A percentile compares a stretch with the other conserved stretches of the same genome.
Evolutionary conservation across 2,888 invertebrate genomes (phyloP).

Genomic region (Amiota communis): DNA sequence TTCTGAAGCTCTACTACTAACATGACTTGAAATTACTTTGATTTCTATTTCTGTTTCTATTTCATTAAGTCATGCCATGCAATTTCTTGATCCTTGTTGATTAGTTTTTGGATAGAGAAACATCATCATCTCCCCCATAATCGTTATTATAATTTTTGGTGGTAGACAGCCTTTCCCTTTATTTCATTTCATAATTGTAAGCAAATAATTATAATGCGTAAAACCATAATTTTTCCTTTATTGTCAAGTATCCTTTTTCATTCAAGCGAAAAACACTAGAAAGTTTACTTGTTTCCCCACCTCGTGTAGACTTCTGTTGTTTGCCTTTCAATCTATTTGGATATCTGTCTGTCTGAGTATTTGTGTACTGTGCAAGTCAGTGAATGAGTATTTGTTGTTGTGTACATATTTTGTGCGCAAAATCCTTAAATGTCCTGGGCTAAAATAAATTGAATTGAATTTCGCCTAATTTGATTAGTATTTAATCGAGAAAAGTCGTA

Average conservation of each 20-base stretch:
- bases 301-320: not conserved
- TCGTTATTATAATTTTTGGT: not conserved
- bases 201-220: conserved; percentile 7
- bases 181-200: not conserved
- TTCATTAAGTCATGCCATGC: not conserved
- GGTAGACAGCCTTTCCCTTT: too few species aligned
- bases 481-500: conserved; percentile 53
- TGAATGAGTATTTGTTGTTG: not conserved
- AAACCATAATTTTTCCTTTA: conserved; percentile 1
- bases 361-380: not conserved
- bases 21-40: conserved; percentile 7
- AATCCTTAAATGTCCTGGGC: conserved; percentile 37
- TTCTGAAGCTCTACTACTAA: too few species aligned
- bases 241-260: not conserved
- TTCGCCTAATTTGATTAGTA: conserved; percentile 58
- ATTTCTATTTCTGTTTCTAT: not conserved
- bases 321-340: not conserved
- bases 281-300: not conserved
- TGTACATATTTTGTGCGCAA: not conserved
- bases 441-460: conserved; percentile 58
- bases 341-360: not conserved
- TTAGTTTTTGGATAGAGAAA: not conserved
- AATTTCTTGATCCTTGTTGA: not conserved
- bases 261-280: too few species aligned
- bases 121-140: not conserved